Conservation (phyloP, 2,113 vertebrate genomes). For the Phalacrocorax brasilianus region DNA sequence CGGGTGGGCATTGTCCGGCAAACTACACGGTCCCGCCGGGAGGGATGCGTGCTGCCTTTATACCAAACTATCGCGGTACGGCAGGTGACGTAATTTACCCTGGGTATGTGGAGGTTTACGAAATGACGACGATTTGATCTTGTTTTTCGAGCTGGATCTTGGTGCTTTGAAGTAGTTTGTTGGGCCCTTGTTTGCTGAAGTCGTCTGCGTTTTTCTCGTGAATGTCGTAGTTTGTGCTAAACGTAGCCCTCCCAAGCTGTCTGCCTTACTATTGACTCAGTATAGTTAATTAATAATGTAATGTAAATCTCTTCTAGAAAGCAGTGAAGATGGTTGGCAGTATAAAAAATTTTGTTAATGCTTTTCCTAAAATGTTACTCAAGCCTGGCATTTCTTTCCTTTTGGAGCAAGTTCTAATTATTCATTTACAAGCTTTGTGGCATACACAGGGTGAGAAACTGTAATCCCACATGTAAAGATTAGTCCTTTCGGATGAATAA, state of each 20-base stretch:
- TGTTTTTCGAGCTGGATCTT: background rate
- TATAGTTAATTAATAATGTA: constrained; percentile 47
- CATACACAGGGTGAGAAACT: constrained; percentile 4
- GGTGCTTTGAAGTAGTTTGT: constrained; percentile 42
- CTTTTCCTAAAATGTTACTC: constrained; percentile 26
- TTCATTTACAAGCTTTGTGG: constrained; percentile 45
- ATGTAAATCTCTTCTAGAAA: constrained; percentile 37
- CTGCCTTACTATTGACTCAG: constrained; percentile 25
- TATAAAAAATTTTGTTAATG: constrained; percentile 49
- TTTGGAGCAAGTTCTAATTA: constrained; percentile 56
- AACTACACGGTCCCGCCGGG: rapidly evolving
- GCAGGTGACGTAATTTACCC: background rate
- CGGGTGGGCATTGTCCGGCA: background rate
- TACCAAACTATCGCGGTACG: background rate
- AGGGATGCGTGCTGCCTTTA: background rate
- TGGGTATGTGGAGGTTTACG: background rate
- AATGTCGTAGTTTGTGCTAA: background rate
- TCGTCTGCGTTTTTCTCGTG: background rate
- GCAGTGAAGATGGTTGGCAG: background rate
- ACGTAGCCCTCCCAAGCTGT: constrained; percentile 5
- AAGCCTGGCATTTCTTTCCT: constrained; percentile 5
- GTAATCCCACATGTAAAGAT: constrained; percentile 48
- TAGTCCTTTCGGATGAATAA: constrained; percentile 23
- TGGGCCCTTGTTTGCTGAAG: background rate
- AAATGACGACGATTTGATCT: background rate